Evolutionary conservation across 2,888 invertebrate species (phyloP).

Genomic region (Aporophyla nigra): DNA sequence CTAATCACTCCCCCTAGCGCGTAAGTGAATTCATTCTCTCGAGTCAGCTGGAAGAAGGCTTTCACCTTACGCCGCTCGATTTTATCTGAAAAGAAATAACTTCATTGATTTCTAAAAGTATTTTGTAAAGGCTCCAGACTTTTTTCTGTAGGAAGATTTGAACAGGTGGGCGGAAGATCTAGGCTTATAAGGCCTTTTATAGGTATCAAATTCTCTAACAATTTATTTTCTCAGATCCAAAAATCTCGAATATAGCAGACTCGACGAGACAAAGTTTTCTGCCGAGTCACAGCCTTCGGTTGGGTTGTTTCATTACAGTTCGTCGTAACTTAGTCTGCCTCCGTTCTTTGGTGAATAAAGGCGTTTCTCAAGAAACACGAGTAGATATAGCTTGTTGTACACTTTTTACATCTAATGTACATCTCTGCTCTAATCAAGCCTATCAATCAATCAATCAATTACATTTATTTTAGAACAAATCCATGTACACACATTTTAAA

Average conservation of each 20-base stretch:
- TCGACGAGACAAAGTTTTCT: slow-evolving; percentile 8
- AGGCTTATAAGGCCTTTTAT: slow-evolving; percentile 9
- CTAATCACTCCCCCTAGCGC: slow-evolving; percentile 81
- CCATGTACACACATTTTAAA: no score
- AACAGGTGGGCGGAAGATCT: slow-evolving; percentile 21
- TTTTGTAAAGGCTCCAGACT: slow-evolving; percentile 32
- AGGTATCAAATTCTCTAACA: slow-evolving; percentile 1
- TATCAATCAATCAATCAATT: no score
- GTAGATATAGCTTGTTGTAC: background rate
- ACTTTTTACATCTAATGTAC: background rate
- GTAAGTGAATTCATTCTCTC: slow-evolving; percentile 82
- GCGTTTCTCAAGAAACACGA: background rate
- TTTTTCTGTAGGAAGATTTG: background rate
- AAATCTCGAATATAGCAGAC: background rate
- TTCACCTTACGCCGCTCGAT: slow-evolving; percentile 81
- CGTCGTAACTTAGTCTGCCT: background rate
- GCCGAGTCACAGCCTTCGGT: background rate
- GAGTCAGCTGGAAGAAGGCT: slow-evolving; percentile 82
- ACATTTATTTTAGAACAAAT: no score
- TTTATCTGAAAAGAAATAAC: slow-evolving; percentile 77
- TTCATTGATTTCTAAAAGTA: slow-evolving; percentile 47
- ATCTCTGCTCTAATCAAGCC: background rate
- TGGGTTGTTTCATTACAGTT: slow-evolving; percentile 6
- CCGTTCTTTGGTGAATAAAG: background rate
- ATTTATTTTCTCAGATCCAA: slow-evolving; percentile 17